Percentiles rank a stretch among this genome's conserved stretches.
Conservation (phyloP, 30 jellyfish, hydroid and myxozoan genomes). For the Chrysaora quinquecirrha region DNA sequence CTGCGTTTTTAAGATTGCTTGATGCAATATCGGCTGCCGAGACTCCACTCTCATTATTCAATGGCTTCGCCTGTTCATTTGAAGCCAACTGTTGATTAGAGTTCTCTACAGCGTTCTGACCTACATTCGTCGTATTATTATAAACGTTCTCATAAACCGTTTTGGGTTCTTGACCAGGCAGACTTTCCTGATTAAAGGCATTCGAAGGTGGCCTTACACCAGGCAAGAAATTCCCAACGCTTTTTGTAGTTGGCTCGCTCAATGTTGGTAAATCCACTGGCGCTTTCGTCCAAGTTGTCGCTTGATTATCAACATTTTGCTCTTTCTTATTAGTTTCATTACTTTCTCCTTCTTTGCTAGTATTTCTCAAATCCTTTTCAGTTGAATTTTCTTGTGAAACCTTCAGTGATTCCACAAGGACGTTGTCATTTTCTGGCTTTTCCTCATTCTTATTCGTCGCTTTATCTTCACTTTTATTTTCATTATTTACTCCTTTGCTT, state of each 20-base stretch:
- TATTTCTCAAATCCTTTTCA: background rate
- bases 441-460: background rate
- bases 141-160: background rate
- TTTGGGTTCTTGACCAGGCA: background rate
- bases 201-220: constrained; percentile 37
- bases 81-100: background rate
- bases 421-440: constrained; percentile 26
- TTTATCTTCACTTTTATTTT: background rate
- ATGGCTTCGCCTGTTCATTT: background rate
- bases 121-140: background rate
- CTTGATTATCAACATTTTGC: background rate
- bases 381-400: constrained; percentile 15
- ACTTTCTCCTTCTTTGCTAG: background rate
- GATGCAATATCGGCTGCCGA: too few relatives aligned
- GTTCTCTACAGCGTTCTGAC: background rate
- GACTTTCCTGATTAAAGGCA: background rate
- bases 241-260: constrained; percentile 61
- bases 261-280: constrained; percentile 32
- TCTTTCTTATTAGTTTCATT: background rate
- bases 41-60: too few relatives aligned
- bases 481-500: too few relatives aligned
- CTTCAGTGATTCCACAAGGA: constrained; percentile 33
- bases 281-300: constrained; percentile 32
- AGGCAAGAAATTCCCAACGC: constrained; percentile 55
- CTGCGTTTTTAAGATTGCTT: too few relatives aligned